phyloP scores from a whole-genome alignment of 2,113 vertebrate genomes.

The Megaceryle torquata region DNA sequence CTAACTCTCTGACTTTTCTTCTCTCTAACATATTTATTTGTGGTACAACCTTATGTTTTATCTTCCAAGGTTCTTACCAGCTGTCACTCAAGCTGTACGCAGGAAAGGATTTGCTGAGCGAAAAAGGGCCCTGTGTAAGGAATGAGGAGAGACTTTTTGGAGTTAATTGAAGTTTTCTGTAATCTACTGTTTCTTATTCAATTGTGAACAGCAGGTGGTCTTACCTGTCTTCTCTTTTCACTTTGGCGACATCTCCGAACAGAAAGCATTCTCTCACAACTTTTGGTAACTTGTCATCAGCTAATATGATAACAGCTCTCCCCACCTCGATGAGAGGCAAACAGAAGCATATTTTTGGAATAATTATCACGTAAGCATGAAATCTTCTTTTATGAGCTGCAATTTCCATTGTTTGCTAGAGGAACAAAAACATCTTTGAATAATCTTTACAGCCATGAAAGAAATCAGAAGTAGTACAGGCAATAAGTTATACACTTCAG shows the following conservation, averaged over 20 bases:
- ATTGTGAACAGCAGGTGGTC: neutral
- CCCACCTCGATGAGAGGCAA: neutral
- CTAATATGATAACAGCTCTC: neutral
- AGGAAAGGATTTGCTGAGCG: neutral
- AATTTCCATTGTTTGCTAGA: slow-evolving; percentile 20
- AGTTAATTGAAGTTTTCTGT: neutral
- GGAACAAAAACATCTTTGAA: neutral
- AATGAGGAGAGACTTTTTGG: neutral
- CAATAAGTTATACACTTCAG: neutral
- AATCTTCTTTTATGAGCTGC: neutral
- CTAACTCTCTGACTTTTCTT: neutral
- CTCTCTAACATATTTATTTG: neutral
- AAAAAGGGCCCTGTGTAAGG: neutral
- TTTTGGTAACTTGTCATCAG: neutral
- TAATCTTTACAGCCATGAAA: neutral
- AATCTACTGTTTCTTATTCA: neutral
- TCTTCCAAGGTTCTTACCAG: neutral
- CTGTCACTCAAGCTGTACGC: accelerated
- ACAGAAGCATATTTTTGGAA: neutral
- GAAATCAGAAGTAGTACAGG: neutral
- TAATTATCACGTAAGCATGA: slow-evolving; percentile 17
- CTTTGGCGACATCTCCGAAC: neutral
- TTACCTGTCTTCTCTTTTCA: neutral
- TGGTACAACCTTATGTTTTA: neutral
- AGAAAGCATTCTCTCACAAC: neutral